Base-by-base conservation (phyloP, 2,797 vertebrate genomes). In the Cyprinodon diabolis region DNA sequence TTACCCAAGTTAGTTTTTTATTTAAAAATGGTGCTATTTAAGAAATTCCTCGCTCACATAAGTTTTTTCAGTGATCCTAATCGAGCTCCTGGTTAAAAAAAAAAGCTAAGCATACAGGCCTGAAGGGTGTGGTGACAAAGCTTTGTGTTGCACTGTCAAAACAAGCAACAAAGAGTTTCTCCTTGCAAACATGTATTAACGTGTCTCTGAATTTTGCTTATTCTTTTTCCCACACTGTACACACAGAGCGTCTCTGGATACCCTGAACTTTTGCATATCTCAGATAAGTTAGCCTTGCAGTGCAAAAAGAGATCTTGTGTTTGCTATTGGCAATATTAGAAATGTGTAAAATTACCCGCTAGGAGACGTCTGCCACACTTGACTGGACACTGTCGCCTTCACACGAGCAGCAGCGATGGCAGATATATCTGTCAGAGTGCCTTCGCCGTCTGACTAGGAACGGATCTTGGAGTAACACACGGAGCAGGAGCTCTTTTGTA, bases 261-360 rank as follows among this genome's bases (percentile, higher is more conserved):
- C 77, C 65, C 72, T 78, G 69, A 87, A 52, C 74, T 73, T 48
- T 30, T 68, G 68, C 69, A 23, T 48, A 68, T 30, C 56, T 69
- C 84, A 68, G 77, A 79, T 70, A 87, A 87, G 83, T 79, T 77
- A 82, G 76, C 85, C 1, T 55, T 12, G 17, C 66, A 51, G 62
- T 10, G 78, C 79, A 11, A 72, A 68, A 14, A 77, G 51, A 0
- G 71, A 77, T 67, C 77, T 7, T 40, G 78, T 76, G 77, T 69
- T 37, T 77, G 17, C 25, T 72, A 63, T 54, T 80, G 86, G 84
- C 71, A 83, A 75, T 6, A n/a, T 63, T 65, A 51, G 55, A 14
- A 79, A 73, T 73, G 76, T 69, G 55, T 57, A 66, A 76, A 68
- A 82, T 23, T 15, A 6, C 0, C 9, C 0, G 12, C 51, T 51